These are phyloP conservation scores for Anisognathus igniventris DNA, from an alignment of 2,797 vertebrate species.

Conservation along the genomic window DNA sequence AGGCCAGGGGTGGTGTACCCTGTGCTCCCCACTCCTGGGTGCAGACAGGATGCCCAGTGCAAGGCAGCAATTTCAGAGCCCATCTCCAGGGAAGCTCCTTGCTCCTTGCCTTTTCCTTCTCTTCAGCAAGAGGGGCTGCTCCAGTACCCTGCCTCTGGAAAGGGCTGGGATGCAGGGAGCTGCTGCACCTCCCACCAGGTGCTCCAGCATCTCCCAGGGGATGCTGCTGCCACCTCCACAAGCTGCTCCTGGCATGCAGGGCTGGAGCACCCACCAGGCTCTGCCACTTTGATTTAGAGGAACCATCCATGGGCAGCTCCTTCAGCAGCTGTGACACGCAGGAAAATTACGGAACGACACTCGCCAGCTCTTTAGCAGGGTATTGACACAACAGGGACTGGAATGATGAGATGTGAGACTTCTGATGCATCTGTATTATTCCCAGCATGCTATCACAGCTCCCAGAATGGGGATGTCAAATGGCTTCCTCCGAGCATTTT, in stretches of 20 bases:
- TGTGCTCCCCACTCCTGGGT: accelerated
- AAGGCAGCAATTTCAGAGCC: accelerated
- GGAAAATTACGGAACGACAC: background rate
- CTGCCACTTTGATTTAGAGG: background rate
- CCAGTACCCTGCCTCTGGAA: no score
- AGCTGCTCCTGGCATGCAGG: accelerated
- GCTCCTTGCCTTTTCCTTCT: background rate
- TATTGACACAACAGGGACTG: background rate
- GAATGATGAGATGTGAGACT: background rate
- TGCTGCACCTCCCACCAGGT: accelerated
- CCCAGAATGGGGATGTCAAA: conserved; percentile 42
- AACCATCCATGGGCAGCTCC: background rate
- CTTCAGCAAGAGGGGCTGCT: background rate
- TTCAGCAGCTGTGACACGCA: background rate
- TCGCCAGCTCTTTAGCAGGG: background rate
- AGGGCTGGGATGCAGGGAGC: background rate
- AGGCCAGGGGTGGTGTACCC: accelerated
- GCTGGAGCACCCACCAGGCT: background rate
- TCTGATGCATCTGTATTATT: background rate
- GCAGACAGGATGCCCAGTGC: accelerated
- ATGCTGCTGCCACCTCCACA: no score
- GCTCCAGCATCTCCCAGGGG: background rate
- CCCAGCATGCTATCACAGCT: background rate
- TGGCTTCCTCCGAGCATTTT: conserved; percentile 6
- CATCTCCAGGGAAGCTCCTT: background rate